Evolutionary conservation across 92 coral and sea anemone genomes (phyloP), one percentile per base, ranked within the genome.

Genomic region (Palythoa caribaeorum): DNA sequence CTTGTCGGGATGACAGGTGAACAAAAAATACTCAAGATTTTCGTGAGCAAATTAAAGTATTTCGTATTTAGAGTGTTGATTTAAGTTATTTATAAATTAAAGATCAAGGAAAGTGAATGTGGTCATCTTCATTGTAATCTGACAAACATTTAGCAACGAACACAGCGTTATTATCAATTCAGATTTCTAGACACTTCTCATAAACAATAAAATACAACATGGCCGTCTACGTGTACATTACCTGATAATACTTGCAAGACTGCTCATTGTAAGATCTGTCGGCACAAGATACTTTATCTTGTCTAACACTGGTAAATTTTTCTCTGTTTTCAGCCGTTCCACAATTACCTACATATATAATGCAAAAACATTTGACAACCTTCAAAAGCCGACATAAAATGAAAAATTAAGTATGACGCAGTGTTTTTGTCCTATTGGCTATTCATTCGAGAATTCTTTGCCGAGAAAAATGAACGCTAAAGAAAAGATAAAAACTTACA

Each of bases 211-310:
- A 44, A 44, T 44, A 44, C 50, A 62, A 55, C 14, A 55, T 55
- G 69, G 21, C 69, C 8, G 21, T n/a, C 2, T 59, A 28, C 28
- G 28, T 28, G 28, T 28, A 55, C 2, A 4, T 36, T 68, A 95
- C 99, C 99, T 92, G 60, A 97, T 94, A 47, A 97, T 97, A 72
- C 99, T 95, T 6, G 99, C 96, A 68, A 97, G 80, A 84, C 98
- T 97, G 90, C 99, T 97, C 99, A 97, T 97, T 5, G 99, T 93
- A 51, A 97, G 84, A 79, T 97, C 99, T 8, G 96, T 86, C 1
- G 99, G 99, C 16, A 97, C 99, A 71, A 97, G 88, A 78, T 97
- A 97, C 84, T 97, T 97, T 71, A 97, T 95, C 88, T 97, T 97
- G 88, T 97, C 99, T 90, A 97, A 78, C 51, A 97, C 92, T 59